phyloP scores from a whole-genome alignment of 2,113 vertebrate genomes.

The Podarcis muralis region DNA sequence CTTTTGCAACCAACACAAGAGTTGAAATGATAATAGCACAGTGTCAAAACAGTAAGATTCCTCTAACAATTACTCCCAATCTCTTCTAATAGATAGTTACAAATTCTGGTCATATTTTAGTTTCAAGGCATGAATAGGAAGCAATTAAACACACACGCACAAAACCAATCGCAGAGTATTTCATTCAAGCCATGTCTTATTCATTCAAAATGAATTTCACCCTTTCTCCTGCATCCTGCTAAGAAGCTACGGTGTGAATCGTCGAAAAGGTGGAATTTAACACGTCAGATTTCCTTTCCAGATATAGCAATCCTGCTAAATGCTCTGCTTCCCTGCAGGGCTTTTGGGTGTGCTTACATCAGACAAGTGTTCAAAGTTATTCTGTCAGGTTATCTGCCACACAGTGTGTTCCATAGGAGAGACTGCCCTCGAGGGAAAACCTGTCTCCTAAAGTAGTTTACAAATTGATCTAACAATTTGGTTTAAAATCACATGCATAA shows the following conservation, averaged over 20 bases:
- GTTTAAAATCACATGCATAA: not conserved
- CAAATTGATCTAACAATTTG: not conserved
- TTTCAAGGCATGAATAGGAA: not conserved
- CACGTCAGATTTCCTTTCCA: slow-evolving; percentile 17
- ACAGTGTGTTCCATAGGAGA: not conserved
- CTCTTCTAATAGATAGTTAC: slow-evolving; percentile 8
- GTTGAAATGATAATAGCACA: slow-evolving; percentile 34
- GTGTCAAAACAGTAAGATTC: slow-evolving; percentile 31
- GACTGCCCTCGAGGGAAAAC: not conserved
- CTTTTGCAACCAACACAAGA: slow-evolving; percentile 15
- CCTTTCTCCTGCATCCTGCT: not conserved
- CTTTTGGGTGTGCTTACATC: not conserved
- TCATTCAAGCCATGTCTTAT: not conserved
- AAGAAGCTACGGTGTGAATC: not conserved
- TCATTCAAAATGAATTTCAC: not conserved
- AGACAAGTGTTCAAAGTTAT: not conserved
- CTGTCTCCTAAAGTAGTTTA: not conserved
- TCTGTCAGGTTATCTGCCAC: not conserved
- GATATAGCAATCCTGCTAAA: not conserved
- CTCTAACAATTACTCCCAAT: slow-evolving; percentile 19
- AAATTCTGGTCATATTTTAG: slow-evolving; percentile 19
- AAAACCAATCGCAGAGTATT: not conserved
- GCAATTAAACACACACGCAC: not conserved
- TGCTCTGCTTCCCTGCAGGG: not conserved
- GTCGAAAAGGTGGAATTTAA: not conserved